Evolutionary conservation across 2,797 vertebrate genomes (phyloP), one percentile per base, ranked within the genome.

Genomic region (Gila robusta): DNA sequence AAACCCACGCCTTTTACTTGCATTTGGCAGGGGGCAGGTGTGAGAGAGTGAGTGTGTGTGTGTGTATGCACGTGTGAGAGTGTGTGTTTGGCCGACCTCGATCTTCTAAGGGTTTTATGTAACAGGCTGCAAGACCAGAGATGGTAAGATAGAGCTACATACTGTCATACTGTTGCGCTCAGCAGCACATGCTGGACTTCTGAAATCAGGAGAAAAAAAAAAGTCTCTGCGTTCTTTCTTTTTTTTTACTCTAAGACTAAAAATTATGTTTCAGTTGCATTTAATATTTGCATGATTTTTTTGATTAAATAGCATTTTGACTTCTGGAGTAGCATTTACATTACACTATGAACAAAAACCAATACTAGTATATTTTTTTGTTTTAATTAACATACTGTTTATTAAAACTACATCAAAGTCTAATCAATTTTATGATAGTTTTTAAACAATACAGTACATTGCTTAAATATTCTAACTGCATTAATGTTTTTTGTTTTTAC

Each of bases 101-200:
- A 88, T 85, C 79, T 79, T 81, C 49, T 73, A 72, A 87, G 85
- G 87, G 73, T 28, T 71, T 89, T 89, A 89, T 82, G 84, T 90
- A 90, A 89, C 87, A 84, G 77, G 78, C 85, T 78, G 82, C 83
- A 89, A 86, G 70, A 56, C 66, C 47, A 69, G 69, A 80, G 81
- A 64, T 62, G 54, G 35, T 59, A 62, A 44, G 80, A 86, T 44
- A 76, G 66, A 79, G 77, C 70, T 81, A 49, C 47, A 62, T 78
- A 47, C 16, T 78, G 72, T 62, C 32, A 74, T 73, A 83, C 41
- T 82, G 72, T 76, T 59, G 74, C 21, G 2, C 74, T 39, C 73
- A 23, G 49, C 2, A 12, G 23, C 14, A 2, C 17, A 21, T 79
- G 37, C 37, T 64, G 37, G 77, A 79, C 35, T 11, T 41, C 7